Evolutionary conservation across 2,113 vertebrate genomes (phyloP).

Genomic region (Ailuropoda melanoleuca): DNA sequence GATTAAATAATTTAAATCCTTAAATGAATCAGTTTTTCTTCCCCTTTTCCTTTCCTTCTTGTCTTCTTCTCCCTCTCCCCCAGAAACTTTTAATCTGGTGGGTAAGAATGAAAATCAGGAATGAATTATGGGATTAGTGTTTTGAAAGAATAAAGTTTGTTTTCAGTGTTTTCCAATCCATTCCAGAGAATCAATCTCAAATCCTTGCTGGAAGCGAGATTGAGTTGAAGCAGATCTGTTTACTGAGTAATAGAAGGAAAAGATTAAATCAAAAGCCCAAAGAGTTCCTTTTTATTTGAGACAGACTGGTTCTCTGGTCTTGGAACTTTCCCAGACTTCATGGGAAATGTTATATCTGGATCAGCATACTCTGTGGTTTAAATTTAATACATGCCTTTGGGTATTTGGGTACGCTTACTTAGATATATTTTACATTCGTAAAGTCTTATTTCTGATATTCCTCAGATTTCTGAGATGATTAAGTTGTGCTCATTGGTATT

Average conservation of each 20-base stretch:
- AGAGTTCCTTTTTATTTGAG: not conserved
- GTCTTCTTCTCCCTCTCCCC: not conserved
- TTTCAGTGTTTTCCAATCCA: not conserved
- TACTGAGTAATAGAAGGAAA: not conserved
- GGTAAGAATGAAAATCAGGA: conserved; percentile 12
- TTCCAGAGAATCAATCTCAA: conserved; percentile 6
- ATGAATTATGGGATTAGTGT: not conserved
- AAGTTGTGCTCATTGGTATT: not conserved
- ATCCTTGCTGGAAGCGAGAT: not conserved
- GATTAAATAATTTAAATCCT: conserved; percentile 89
- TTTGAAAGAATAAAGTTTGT: conserved; percentile 4
- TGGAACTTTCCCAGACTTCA: not conserved
- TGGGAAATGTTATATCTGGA: not conserved
- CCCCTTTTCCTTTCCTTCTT: conserved; percentile 37
- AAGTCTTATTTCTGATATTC: not conserved
- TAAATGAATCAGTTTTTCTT: conserved; percentile 83
- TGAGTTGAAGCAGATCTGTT: not conserved
- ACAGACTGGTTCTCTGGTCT: not conserved
- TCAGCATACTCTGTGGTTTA: not conserved
- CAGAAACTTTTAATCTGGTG: not conserved
- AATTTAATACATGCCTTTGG: not conserved
- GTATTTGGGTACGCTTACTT: not conserved
- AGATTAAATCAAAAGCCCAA: not conserved
- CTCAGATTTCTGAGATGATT: not conserved
- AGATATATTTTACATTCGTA: not conserved